Percentiles rank a stretch among this genome's conserved stretches.
Conservation (phyloP, 2,888 invertebrate species). For the Neria commutata region DNA sequence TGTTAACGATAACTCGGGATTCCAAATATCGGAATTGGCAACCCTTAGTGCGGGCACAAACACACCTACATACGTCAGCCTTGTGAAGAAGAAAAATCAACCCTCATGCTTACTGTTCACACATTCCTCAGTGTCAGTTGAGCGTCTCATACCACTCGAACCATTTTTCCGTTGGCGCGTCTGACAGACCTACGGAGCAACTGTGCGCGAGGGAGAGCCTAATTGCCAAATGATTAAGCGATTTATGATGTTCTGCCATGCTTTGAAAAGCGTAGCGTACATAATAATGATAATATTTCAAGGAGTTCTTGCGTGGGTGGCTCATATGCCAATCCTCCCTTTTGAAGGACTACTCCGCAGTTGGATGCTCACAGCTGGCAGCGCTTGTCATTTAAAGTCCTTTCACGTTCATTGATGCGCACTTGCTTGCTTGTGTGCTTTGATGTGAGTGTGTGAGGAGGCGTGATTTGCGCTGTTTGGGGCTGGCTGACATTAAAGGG, state of each 20-base stretch:
- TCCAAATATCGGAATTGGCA: too few species aligned
- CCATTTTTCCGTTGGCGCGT: constrained; percentile 2
- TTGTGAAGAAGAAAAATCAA: not conserved
- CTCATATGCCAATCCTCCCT: not conserved
- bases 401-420: constrained; percentile 4
- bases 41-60: not conserved
- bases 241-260: constrained; percentile 61
- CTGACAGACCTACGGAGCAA: constrained; percentile 33
- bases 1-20: too few species aligned
- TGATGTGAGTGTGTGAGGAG: not conserved
- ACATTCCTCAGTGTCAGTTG: constrained; percentile 8
- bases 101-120: not conserved
- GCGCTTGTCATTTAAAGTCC: constrained; percentile 1
- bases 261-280: constrained; percentile 45
- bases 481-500: too few species aligned
- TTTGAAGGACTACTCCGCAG: not conserved
- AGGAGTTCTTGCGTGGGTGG: constrained; percentile 18
- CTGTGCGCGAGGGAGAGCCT: constrained; percentile 41
- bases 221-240: constrained; percentile 63
- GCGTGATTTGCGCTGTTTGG: constrained; percentile 6
- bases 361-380: not conserved
- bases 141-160: constrained; percentile 10
- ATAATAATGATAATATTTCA: constrained; percentile 24
- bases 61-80: not conserved
- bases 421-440: not conserved